Conservation (phyloP, 2,888 invertebrate species). For the Tetheella fluctuosa region DNA sequence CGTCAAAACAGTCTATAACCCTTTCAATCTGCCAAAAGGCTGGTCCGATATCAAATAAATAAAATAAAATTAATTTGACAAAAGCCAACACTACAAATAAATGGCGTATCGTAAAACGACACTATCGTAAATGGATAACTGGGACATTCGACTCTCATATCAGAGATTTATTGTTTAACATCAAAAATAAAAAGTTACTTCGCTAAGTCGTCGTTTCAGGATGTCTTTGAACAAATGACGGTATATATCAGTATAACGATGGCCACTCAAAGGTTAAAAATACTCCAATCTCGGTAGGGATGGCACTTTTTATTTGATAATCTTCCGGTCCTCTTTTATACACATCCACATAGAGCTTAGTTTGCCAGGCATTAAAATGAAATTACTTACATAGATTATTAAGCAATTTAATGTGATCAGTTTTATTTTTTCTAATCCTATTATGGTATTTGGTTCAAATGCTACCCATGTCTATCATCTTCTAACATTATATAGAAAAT, state of each 20-base stretch:
- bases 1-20: not conserved
- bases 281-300: conserved; percentile 37
- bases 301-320: not conserved
- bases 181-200: conserved; percentile 62
- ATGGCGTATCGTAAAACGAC: conserved; percentile 30
- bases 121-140: conserved; percentile 36
- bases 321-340: too few species aligned
- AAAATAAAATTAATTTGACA: conserved; percentile 15
- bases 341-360: too few species aligned
- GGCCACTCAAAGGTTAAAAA: conserved; percentile 54
- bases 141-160: conserved; percentile 46
- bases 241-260: conserved; percentile 64
- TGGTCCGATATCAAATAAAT: conserved; percentile 13
- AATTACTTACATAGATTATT: too few species aligned
- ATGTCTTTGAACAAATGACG: conserved; percentile 45
- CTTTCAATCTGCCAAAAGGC: conserved; percentile 1
- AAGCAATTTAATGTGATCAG: too few species aligned
- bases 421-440: too few species aligned
- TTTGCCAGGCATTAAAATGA: too few species aligned
- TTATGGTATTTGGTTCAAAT: too few species aligned
- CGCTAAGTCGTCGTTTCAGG: conserved; percentile 46
- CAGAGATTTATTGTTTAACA: conserved; percentile 55
- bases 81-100: conserved; percentile 8
- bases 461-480: too few species aligned
- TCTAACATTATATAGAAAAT: too few species aligned